phyloP scores from a whole-genome alignment of 2,797 vertebrate genomes.

The Gymnodraco acuticeps region DNA sequence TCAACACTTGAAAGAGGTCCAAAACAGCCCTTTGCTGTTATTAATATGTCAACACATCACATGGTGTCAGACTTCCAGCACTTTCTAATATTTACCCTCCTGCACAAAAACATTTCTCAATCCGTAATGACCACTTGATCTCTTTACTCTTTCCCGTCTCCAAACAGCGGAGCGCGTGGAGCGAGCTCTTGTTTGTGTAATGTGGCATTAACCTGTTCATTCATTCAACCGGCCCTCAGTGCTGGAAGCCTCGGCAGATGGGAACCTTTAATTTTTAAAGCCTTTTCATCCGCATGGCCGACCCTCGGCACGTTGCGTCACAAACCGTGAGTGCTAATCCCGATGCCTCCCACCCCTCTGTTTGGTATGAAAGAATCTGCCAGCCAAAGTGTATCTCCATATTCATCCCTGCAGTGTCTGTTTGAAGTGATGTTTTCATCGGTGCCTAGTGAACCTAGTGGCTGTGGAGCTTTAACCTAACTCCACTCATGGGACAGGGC shows the following conservation, averaged over 20 bases:
- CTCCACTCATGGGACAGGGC: slow-evolving; percentile 57
- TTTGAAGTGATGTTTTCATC: slow-evolving; percentile 74
- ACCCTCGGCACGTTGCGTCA: slow-evolving; percentile 73
- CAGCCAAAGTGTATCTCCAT: slow-evolving; percentile 58
- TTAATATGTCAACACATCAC: slow-evolving; percentile 75
- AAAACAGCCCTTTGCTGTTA: slow-evolving; percentile 78
- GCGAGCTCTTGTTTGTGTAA: slow-evolving; percentile 76
- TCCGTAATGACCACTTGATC: slow-evolving; percentile 84
- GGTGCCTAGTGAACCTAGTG: slow-evolving; percentile 65
- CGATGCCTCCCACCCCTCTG: slow-evolving; percentile 56
- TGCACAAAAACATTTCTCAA: slow-evolving; percentile 63
- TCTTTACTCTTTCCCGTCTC: slow-evolving; percentile 69
- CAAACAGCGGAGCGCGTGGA: slow-evolving; percentile 60
- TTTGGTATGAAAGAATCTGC: slow-evolving; percentile 56
- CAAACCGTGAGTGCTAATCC: slow-evolving; percentile 77
- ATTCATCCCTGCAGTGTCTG: slow-evolving; percentile 60
- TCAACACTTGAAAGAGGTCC: slow-evolving; percentile 76
- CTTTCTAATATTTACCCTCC: slow-evolving; percentile 77
- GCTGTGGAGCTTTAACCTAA: slow-evolving; percentile 58
- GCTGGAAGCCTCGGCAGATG: slow-evolving; percentile 75
- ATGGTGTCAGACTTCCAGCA: slow-evolving; percentile 66
- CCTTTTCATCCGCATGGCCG: slow-evolving; percentile 79
- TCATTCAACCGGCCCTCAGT: slow-evolving; percentile 72
- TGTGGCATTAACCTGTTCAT: slow-evolving; percentile 80
- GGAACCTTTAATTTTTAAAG: slow-evolving; percentile 87